A percentile compares a stretch with the other conserved stretches of the same genome.
phyloP scores from a whole-genome alignment of 2,888 invertebrate genomes.

The Parnassius mnemosyne region DNA sequence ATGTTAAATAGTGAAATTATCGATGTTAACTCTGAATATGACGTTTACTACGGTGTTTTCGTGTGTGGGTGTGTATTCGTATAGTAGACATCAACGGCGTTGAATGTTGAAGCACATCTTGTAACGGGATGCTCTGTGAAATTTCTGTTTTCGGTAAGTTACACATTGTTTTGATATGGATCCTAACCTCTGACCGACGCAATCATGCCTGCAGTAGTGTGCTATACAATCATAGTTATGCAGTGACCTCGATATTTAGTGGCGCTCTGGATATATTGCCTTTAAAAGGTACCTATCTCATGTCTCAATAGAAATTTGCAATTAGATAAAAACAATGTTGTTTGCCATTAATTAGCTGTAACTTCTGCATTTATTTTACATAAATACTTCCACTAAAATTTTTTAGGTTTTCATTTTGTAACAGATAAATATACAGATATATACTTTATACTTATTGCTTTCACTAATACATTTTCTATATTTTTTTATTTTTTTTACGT shows the following conservation, averaged over 20 bases:
- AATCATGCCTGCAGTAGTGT: conserved; percentile 48
- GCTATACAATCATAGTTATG: conserved; percentile 42
- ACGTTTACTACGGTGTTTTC: conserved; percentile 72
- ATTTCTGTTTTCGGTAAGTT: conserved; percentile 68
- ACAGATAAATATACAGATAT: too few relatives aligned
- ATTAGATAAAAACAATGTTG: not conserved
- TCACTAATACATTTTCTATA: too few relatives aligned
- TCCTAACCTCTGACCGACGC: conserved; percentile 32
- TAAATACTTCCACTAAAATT: too few relatives aligned
- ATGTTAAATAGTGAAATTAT: conserved; percentile 66
- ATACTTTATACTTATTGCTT: too few relatives aligned
- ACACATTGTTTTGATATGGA: conserved; percentile 31
- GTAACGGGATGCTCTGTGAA: conserved; percentile 69
- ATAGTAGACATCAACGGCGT: conserved; percentile 71
- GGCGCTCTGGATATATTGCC: conserved; percentile 47
- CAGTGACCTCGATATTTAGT: conserved; percentile 60
- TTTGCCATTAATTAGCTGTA: conserved; percentile 3
- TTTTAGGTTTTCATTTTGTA: too few relatives aligned
- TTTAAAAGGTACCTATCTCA: conserved; percentile 47
- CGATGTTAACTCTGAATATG: conserved; percentile 74
- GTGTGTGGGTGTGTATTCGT: conserved; percentile 63
- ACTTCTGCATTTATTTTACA: not conserved
- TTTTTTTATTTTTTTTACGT: too few relatives aligned
- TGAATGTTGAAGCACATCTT: conserved; percentile 75
- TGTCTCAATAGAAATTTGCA: too few relatives aligned